phyloP scores from a whole-genome alignment of 2,797 vertebrate species.

The Tragopan temminckii region DNA sequence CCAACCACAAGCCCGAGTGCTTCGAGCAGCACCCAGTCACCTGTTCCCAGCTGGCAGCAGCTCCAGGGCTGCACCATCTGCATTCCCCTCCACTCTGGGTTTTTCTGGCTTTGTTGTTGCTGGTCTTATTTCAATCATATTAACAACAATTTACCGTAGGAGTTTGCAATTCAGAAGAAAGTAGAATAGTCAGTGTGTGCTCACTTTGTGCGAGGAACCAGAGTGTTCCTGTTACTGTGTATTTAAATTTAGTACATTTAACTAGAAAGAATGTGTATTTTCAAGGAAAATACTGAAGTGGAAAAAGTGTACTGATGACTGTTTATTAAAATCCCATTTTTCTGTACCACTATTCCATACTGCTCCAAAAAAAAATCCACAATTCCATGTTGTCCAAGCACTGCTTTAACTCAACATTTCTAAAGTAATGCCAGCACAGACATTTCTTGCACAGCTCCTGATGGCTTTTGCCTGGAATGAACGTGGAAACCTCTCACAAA shows the following conservation, averaged over 20 bases:
- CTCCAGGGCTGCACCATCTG: background rate
- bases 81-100: background rate
- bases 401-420: background rate
- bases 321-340: background rate
- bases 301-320: background rate
- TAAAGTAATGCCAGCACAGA: background rate
- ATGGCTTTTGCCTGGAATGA: background rate
- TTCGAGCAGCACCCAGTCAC: background rate
- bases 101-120: background rate
- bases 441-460: background rate
- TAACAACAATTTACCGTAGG: background rate
- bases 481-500: background rate
- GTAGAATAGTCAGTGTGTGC: background rate
- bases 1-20: background rate
- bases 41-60: background rate
- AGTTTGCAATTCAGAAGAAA: background rate
- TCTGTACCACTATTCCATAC: background rate
- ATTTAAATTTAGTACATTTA: background rate
- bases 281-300: background rate
- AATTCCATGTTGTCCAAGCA: background rate
- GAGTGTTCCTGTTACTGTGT: background rate
- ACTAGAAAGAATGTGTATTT: background rate
- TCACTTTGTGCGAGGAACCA: background rate
- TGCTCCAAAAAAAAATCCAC: background rate
- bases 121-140: background rate